A percentile compares a stretch with the other conserved stretches of the same genome.
Evolutionary conservation across 2,797 vertebrate species (phyloP).

Genomic region (Phoebastria nigripes): DNA sequence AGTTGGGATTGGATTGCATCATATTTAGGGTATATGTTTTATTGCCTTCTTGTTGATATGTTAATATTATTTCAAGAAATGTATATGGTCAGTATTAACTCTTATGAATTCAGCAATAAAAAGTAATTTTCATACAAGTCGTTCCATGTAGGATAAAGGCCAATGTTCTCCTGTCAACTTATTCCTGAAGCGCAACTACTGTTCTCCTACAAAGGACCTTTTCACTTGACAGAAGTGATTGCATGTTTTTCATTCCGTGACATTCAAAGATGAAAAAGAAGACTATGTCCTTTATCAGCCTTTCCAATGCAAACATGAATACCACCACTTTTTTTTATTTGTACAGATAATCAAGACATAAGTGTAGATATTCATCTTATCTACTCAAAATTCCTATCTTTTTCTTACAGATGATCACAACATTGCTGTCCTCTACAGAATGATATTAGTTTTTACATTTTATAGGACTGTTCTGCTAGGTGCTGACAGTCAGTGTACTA

Average conservation of each 20-base stretch:
- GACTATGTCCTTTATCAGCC: background rate
- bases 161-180: background rate
- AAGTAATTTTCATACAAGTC: background rate
- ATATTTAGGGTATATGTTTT: background rate
- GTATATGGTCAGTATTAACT: background rate
- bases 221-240: background rate
- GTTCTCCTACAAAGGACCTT: background rate
- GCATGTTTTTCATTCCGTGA: background rate
- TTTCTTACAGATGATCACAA: background rate
- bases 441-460: background rate
- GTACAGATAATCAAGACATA: background rate
- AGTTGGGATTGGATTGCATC: background rate
- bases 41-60: background rate
- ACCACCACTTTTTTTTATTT: background rate
- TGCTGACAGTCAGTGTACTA: background rate
- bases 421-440: background rate
- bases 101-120: background rate
- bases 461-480: background rate
- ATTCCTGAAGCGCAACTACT: background rate
- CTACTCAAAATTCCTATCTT: background rate
- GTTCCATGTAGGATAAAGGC: background rate
- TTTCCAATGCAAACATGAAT: background rate
- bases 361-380: background rate
- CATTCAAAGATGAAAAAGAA: background rate
- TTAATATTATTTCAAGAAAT: background rate